These are phyloP conservation scores for Drosophila elegans DNA, from an alignment of 1,140 invertebrate genomes.

Conservation along the genomic window DNA sequence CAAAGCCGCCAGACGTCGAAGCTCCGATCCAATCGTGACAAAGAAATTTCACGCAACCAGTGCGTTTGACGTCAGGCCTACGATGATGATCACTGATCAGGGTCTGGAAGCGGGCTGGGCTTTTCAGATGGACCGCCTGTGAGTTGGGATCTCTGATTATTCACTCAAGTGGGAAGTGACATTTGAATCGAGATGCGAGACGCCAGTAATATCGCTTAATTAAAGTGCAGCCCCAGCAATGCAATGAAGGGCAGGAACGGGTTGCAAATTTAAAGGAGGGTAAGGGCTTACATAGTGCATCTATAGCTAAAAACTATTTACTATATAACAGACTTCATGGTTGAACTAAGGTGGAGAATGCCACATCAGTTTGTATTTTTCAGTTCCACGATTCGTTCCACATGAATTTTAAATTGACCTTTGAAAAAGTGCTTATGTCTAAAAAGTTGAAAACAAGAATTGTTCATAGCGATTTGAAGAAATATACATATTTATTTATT, in stretches of 20 bases:
- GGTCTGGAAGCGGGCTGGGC: slow-evolving; percentile 35
- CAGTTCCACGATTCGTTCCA: too few relatives aligned
- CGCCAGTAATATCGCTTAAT: slow-evolving; percentile 39
- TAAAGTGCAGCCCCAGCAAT: slow-evolving; percentile 47
- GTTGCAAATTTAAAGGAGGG: background rate
- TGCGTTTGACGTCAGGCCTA: slow-evolving; percentile 55
- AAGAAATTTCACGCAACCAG: slow-evolving; percentile 63
- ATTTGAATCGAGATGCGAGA: slow-evolving; percentile 39
- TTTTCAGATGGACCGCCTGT: slow-evolving; percentile 19
- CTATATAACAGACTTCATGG: too few relatives aligned
- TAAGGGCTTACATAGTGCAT: too few relatives aligned
- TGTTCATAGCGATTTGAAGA: too few relatives aligned
- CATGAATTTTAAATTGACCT: too few relatives aligned
- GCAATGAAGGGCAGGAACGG: slow-evolving; percentile 1
- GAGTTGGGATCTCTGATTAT: slow-evolving; percentile 40
- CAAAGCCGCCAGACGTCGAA: background rate
- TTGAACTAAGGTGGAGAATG: too few relatives aligned
- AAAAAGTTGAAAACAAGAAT: too few relatives aligned
- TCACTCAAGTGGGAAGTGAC: slow-evolving; percentile 52
- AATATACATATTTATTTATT: too few relatives aligned
- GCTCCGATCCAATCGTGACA: slow-evolving; percentile 54
- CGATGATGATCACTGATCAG: slow-evolving; percentile 35
- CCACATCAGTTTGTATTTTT: too few relatives aligned
- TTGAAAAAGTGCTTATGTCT: too few relatives aligned
- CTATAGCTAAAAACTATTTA: background rate